These are phyloP conservation scores for Pediacus dermestoides DNA, from an alignment of 2,888 invertebrate species.

Conservation along the genomic window DNA sequence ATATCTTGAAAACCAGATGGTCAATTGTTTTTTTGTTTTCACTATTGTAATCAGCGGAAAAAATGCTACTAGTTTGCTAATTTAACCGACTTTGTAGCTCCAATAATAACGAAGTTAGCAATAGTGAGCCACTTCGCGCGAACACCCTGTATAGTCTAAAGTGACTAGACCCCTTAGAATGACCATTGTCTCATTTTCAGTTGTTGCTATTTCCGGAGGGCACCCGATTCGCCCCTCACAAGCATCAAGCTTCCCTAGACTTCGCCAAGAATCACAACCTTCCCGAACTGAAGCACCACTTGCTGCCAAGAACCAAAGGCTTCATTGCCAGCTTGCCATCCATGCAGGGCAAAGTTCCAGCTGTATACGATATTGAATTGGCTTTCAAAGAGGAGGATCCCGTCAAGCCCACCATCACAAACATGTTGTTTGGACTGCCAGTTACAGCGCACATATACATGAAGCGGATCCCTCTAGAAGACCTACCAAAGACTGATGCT, in stretches of 20 bases:
- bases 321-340: slow-evolving; percentile 82
- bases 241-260: slow-evolving; percentile 82
- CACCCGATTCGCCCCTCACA: slow-evolving; percentile 82
- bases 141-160: too few relatives aligned
- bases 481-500: slow-evolving; percentile 71
- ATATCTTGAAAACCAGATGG: too few relatives aligned
- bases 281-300: slow-evolving; percentile 80
- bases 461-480: slow-evolving; percentile 75
- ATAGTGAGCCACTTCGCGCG: too few relatives aligned
- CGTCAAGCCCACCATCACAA: slow-evolving; percentile 74
- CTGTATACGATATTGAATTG: slow-evolving; percentile 79
- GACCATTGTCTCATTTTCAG: slow-evolving; percentile 52
- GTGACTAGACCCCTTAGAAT: not conserved
- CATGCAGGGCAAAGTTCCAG: slow-evolving; percentile 75
- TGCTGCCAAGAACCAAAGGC: slow-evolving; percentile 93
- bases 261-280: slow-evolving; percentile 85
- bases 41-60: too few relatives aligned
- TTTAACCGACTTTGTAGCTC: too few relatives aligned
- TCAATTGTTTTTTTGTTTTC: too few relatives aligned
- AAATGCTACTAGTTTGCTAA: too few relatives aligned
- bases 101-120: too few relatives aligned
- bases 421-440: slow-evolving; percentile 68
- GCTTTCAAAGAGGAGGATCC: slow-evolving; percentile 64
- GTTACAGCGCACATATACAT: slow-evolving; percentile 74
- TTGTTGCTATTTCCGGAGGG: slow-evolving; percentile 89